phyloP scores from a whole-genome alignment of 2,113 vertebrate genomes.

The Podocnemis expansa region DNA sequence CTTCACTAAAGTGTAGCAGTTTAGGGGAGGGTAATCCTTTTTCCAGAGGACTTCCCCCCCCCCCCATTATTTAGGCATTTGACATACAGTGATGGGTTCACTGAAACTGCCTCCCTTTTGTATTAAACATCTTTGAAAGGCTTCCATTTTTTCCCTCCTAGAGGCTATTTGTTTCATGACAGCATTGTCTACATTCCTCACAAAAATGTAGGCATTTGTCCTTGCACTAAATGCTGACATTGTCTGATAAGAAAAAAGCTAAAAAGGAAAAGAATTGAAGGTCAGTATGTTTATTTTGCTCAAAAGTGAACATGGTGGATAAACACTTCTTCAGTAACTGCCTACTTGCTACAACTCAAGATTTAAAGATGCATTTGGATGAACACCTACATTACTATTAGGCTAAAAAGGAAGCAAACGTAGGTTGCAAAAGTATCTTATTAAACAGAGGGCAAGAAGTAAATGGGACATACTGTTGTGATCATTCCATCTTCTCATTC shows the following conservation, averaged over 20 bases:
- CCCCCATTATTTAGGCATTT: conserved; percentile 44
- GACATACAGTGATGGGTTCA: conserved; percentile 26
- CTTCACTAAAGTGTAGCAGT: not conserved
- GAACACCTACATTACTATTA: conserved; percentile 14
- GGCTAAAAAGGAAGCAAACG: conserved; percentile 24
- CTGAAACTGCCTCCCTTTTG: conserved; percentile 34
- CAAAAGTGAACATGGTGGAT: conserved; percentile 14
- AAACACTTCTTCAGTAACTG: conserved; percentile 40
- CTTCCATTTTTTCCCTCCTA: not conserved
- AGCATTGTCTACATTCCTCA: conserved; percentile 54
- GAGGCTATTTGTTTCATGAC: conserved; percentile 60
- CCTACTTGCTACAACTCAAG: not conserved
- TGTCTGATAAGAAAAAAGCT: conserved; percentile 61
- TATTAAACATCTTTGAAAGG: conserved; percentile 45
- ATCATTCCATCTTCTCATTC: not conserved
- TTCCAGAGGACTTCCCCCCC: not conserved
- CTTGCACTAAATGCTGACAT: conserved; percentile 64
- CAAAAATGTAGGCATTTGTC: conserved; percentile 64
- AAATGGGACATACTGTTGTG: conserved; percentile 17
- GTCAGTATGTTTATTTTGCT: conserved; percentile 70
- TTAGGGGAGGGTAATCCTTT: not conserved
- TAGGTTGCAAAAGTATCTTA: conserved; percentile 19
- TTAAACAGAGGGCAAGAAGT: not conserved
- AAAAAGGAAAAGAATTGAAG: conserved; percentile 63
- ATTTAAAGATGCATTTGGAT: conserved; percentile 22